These are phyloP conservation scores for Acleris emargana DNA, from an alignment of 2,888 invertebrate species.

Conservation along the genomic window DNA sequence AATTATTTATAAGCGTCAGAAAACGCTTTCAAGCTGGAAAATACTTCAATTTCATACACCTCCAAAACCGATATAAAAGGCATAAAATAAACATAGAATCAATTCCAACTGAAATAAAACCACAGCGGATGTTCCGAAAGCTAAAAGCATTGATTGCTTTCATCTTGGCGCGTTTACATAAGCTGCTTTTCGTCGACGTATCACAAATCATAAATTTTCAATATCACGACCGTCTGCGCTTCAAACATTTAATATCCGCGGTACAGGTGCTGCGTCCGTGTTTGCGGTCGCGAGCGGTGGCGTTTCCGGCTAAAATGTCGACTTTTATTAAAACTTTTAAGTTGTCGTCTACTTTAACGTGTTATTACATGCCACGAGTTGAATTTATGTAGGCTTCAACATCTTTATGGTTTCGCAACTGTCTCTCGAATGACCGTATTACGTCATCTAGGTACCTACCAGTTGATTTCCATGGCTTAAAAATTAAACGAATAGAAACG, in stretches of 20 bases:
- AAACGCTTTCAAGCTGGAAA: too few species aligned
- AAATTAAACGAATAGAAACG: too few species aligned
- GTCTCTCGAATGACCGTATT: too few species aligned
- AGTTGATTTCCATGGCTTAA: too few species aligned
- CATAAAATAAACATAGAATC: conserved; percentile 5
- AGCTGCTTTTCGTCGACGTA: conserved; percentile 38
- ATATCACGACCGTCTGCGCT: conserved; percentile 49
- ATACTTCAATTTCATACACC: background rate
- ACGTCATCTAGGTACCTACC: too few species aligned
- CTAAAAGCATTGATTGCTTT: conserved; percentile 27
- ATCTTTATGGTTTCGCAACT: too few species aligned
- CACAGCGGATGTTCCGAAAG: conserved; percentile 1
- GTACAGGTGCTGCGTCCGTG: conserved; percentile 47
- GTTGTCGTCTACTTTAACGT: too few species aligned
- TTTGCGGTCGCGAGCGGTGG: conserved; percentile 9
- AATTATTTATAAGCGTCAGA: too few species aligned
- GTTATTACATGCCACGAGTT: too few species aligned
- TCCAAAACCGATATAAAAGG: background rate
- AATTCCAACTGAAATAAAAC: conserved; percentile 8
- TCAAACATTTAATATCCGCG: conserved; percentile 56
- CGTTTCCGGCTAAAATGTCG: conserved; percentile 8
- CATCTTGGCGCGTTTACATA: conserved; percentile 30
- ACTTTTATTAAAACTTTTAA: conserved; percentile 31
- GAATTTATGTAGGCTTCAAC: too few species aligned
- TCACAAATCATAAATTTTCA: conserved; percentile 52